phyloP scores from a whole-genome alignment of 2,888 invertebrate genomes.

The Xylota segnis region DNA sequence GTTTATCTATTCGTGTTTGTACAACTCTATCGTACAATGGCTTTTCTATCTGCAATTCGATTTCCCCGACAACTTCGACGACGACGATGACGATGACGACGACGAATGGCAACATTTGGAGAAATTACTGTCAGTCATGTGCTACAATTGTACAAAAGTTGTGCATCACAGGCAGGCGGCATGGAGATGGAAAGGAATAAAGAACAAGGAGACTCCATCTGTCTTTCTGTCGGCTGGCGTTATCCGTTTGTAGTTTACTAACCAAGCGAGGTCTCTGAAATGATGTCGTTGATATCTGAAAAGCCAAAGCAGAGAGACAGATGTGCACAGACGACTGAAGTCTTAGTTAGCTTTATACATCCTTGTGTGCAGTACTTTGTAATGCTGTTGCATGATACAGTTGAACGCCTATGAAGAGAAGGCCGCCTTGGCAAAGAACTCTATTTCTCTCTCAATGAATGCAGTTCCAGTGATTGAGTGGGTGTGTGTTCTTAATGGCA shows the following conservation, averaged over 20 bases:
- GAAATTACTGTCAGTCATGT: constrained; percentile 63
- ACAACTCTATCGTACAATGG: constrained; percentile 17
- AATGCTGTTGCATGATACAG: constrained; percentile 29
- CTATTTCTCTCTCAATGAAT: not conserved
- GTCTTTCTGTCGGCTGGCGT: constrained; percentile 52
- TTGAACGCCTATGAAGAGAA: constrained; percentile 33
- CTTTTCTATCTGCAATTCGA: constrained; percentile 56
- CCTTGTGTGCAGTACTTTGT: constrained; percentile 49
- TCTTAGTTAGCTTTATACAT: constrained; percentile 45
- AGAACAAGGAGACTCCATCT: constrained; percentile 40
- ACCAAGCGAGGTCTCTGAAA: constrained; percentile 12
- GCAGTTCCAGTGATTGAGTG: constrained; percentile 4
- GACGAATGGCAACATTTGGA: constrained; percentile 42
- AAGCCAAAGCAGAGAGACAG: constrained; percentile 47
- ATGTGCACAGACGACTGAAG: constrained; percentile 7
- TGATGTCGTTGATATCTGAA: constrained; percentile 55
- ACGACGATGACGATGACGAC: constrained; percentile 12
- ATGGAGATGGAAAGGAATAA: not conserved
- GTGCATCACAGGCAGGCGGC: constrained; percentile 22
- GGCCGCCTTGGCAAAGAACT: not conserved
- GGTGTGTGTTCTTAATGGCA: not conserved
- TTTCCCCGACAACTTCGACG: constrained; percentile 38
- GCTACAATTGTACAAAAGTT: constrained; percentile 38
- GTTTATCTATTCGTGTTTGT: constrained; percentile 34
- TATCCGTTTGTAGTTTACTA: constrained; percentile 41